A percentile compares a stretch with the other conserved stretches of the same genome.
Evolutionary conservation across 2,797 vertebrate genomes (phyloP).

Genomic region (Malurus splendens): DNA sequence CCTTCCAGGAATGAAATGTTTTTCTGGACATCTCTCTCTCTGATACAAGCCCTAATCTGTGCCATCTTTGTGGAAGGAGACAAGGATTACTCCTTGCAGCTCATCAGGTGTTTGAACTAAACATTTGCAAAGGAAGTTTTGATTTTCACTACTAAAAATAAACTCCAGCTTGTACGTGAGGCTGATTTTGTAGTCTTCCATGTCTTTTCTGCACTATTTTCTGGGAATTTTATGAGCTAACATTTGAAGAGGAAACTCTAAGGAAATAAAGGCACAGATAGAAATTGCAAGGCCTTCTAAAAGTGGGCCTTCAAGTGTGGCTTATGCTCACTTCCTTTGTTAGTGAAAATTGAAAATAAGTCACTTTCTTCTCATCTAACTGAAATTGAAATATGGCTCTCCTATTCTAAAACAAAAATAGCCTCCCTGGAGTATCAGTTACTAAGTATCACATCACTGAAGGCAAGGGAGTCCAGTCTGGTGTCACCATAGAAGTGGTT

Average conservation of each 20-base stretch:
- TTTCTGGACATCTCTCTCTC: background rate
- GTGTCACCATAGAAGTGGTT: background rate
- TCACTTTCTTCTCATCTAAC: background rate
- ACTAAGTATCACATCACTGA: background rate
- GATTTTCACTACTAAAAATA: conserved; percentile 47
- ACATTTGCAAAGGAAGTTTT: conserved; percentile 51
- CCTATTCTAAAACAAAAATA: conserved; percentile 19
- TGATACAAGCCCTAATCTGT: background rate
- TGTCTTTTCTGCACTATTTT: background rate
- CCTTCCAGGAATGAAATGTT: background rate
- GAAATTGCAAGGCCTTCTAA: background rate
- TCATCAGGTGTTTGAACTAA: conserved; percentile 52
- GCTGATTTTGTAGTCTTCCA: background rate
- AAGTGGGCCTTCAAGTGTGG: background rate
- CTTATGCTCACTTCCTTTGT: background rate
- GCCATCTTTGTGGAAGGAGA: background rate
- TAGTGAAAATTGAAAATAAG: background rate
- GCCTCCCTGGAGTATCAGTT: background rate
- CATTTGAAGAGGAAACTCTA: background rate
- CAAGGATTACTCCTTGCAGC: background rate
- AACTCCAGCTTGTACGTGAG: background rate
- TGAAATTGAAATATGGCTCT: background rate
- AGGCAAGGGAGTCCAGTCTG: background rate
- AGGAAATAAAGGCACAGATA: background rate
- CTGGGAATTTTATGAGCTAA: background rate